These are phyloP conservation scores for Bos indicus DNA, from an alignment of 2,113 vertebrate genomes.

Conservation along the genomic window DNA sequence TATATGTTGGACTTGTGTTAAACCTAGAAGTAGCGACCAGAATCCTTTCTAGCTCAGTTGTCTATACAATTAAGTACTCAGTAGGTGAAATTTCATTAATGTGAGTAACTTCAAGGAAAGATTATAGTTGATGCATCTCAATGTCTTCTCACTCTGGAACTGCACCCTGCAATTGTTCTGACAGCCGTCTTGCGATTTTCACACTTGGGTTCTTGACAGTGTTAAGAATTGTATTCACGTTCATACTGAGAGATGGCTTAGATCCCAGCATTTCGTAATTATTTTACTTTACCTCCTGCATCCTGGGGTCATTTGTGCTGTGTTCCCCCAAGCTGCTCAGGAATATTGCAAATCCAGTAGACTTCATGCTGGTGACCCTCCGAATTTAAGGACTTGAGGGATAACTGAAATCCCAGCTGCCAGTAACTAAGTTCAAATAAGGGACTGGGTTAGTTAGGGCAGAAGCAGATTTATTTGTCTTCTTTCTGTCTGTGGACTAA, in stretches of 20 bases:
- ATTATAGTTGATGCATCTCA: not conserved
- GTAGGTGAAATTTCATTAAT: conserved; percentile 28
- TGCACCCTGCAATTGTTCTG: not conserved
- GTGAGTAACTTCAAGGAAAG: conserved; percentile 27
- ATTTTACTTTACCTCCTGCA: conserved; percentile 46
- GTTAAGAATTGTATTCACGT: conserved; percentile 34
- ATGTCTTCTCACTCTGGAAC: not conserved
- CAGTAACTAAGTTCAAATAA: not conserved
- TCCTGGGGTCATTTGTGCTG: not conserved
- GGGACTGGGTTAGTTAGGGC: not conserved
- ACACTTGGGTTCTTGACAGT: conserved; percentile 34
- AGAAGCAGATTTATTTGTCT: not conserved
- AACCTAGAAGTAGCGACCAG: not conserved
- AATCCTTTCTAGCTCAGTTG: not conserved
- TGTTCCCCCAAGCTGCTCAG: not conserved
- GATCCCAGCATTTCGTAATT: conserved; percentile 51
- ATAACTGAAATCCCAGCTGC: not conserved
- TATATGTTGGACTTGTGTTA: not conserved
- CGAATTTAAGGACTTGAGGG: not conserved
- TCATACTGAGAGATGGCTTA: conserved; percentile 51
- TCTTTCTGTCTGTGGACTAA: not conserved
- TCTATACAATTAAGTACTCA: conserved; percentile 18
- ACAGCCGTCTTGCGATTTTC: not conserved
- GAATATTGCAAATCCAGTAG: not conserved
- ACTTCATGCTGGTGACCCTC: not conserved